Base-by-base conservation (phyloP, 1,140 invertebrate species). In the Heliconius hewitsoni region DNA sequence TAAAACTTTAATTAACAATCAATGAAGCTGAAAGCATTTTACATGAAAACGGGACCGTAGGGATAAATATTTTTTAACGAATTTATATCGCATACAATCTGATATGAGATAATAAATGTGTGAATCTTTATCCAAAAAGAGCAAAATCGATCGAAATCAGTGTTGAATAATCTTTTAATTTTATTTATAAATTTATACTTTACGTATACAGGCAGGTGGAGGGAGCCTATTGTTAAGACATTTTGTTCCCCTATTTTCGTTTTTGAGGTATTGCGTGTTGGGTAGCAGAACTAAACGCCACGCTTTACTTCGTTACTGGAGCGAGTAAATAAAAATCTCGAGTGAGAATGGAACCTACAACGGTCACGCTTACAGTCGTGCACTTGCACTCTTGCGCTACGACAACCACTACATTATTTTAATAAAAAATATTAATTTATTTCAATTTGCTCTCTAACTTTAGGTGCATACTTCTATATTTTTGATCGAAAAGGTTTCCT, bases 1-100 rank as follows among this genome's bases (percentile, higher is more conserved):
- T 66, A 30, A 66, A 66, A 27, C 60, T n/a, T 66, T 66, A 66
- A 66, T 66, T 66, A 66, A 66, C 60, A 66, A 27, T 66, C 60
- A 66, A 66, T 66, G 23, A 66, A 66, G 60, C 23, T 66, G 60
- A 27, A 66, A 66, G 60, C 60, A 13, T 66, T 66, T 60, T 60
- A 60, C 57, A 60, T 9, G 57, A n/a, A 60, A 60, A 60, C 57
- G n/a, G 57, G 8, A 27, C n/a, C 1, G 57, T 60, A 3, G 57
- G 57, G 57, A 60, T 60, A 60, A 23, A 60, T 23, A 9, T 30
- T 66, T 66, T 27, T 66, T 27, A 66, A 66, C 60, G 60, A 66
- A 66, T 30, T 66, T 66, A 66, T 66, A 27, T 66, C 13, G 60
- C 23, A 66, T 66, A 27, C 60, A 27, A 66, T 23, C 23, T 66